Conservation (phyloP, 2,888 invertebrate genomes). For the Drosophila conformis region DNA sequence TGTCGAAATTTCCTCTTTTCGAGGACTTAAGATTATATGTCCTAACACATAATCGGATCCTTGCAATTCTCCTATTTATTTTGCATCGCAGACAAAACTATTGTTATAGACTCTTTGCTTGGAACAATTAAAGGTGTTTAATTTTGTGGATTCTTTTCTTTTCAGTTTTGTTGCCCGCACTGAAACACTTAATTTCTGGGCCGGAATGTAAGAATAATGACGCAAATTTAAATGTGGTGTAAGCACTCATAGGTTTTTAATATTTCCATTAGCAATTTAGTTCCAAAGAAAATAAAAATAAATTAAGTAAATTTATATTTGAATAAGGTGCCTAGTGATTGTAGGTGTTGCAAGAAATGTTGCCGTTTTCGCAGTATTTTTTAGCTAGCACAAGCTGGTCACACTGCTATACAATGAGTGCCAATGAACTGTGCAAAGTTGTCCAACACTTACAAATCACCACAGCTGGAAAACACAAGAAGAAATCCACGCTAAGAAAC, state of each 20-base stretch:
- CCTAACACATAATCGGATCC: slow-evolving; percentile 24
- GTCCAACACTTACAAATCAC: slow-evolving; percentile 45
- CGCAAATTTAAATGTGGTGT: slow-evolving; percentile 50
- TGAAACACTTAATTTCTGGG: slow-evolving; percentile 12
- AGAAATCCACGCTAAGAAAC: slow-evolving; percentile 48
- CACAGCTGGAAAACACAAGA: slow-evolving; percentile 33
- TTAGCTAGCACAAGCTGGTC: slow-evolving; percentile 9
- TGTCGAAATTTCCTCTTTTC: background rate
- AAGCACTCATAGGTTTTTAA: slow-evolving; percentile 25
- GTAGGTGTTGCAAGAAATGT: background rate
- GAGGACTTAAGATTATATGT: slow-evolving; percentile 22
- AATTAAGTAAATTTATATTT: background rate
- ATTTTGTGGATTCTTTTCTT: background rate
- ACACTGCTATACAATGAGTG: slow-evolving; percentile 23
- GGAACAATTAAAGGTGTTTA: background rate
- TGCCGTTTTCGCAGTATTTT: slow-evolving; percentile 5
- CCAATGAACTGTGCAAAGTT: slow-evolving; percentile 17
- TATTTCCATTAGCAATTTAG: background rate
- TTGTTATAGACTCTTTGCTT: slow-evolving; percentile 1
- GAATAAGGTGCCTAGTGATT: slow-evolving; percentile 22
- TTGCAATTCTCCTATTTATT: background rate
- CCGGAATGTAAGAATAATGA: background rate
- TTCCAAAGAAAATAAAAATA: background rate
- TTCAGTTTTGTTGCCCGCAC: background rate
- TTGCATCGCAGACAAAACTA: slow-evolving; percentile 29